Base-by-base conservation (phyloP, 2,888 invertebrate genomes). In the Ophion ventricosus region DNA sequence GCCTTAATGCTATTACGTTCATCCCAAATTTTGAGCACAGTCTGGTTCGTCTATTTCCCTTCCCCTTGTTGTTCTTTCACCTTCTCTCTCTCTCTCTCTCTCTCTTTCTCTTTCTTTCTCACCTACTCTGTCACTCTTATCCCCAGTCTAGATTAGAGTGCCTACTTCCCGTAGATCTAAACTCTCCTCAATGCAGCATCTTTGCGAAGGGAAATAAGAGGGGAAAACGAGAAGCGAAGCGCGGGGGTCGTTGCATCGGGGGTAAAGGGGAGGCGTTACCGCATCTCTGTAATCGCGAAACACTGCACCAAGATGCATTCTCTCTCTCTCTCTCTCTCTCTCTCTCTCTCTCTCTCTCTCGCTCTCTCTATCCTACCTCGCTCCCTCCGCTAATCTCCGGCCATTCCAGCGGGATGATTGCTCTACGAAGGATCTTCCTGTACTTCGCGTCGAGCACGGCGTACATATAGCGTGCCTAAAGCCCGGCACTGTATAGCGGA, bases 1-100 rank as follows among this genome's bases (percentile, higher is more conserved):
- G n/a, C n/a, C n/a, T n/a, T n/a, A n/a, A 35, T 35, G 5, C 35
- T 8, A 35, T 35, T 35, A 35, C 35, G 4, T 5, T 35, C 35
- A 35, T 25, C 1, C 5, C 23, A 26, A 26, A 59, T 23, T 23
- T 14, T 14, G 29, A 63, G n/a, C 26, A 1, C n/a, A 29, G 29
- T 54, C 57, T 80, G 87, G 83, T 86, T 87, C 87, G 87, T 86
- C 80, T 86, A 84, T 79, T 88, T 86, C 87, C 88, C 87, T 88
- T 87, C 86, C 85, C 77, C 25, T 25, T 25, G 3, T 61, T 61
- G 3, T 7, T 35, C 5, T 7, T 35, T 35, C 8, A 35, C 35
- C 25, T 25, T 25, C 8, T 1, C 40, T 40, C 7, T 20, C 23
- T 66, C 20, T 66, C 64, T 66, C 67, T 17, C 17, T 67, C 8